A percentile compares a stretch with the other conserved stretches of the same genome.
These are phyloP conservation scores for Ectropis grisescens DNA, from an alignment of 1,140 invertebrate species.

Conservation along the genomic window DNA sequence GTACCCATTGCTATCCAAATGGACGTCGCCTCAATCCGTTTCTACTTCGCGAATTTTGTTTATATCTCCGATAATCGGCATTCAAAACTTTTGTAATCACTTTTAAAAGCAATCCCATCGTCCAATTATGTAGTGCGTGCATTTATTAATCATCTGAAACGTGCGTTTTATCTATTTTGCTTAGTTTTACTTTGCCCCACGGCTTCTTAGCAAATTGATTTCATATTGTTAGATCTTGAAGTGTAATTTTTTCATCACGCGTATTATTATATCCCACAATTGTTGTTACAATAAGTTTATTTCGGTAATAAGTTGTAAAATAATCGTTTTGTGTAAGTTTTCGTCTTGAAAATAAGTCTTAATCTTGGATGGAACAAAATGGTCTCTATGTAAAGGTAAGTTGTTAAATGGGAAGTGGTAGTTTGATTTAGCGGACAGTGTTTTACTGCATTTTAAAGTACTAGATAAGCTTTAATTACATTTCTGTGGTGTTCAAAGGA, in stretches of 20 bases:
- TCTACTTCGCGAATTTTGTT: conserved; percentile 51
- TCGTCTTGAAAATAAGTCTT: conserved; percentile 20
- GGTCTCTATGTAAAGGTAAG: conserved; percentile 27
- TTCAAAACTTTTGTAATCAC: conserved; percentile 61
- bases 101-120: conserved; percentile 47
- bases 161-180: conserved; percentile 33
- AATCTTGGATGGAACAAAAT: conserved; percentile 26
- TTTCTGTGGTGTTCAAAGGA: conserved; percentile 8
- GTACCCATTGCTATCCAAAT: conserved; percentile 41
- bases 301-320: conserved; percentile 31
- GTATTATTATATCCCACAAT: conserved; percentile 25
- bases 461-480: conserved; percentile 19
- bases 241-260: conserved; percentile 27
- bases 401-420: background rate
- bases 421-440: conserved; percentile 5
- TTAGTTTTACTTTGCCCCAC: conserved; percentile 31
- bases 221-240: conserved; percentile 5
- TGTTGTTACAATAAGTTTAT: conserved; percentile 38
- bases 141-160: conserved; percentile 30
- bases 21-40: conserved; percentile 52
- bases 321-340: conserved; percentile 37
- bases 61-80: conserved; percentile 59
- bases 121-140: conserved; percentile 49
- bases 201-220: conserved; percentile 34
- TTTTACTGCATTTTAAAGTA: background rate